phyloP scores from a whole-genome alignment of 2,113 vertebrate species.

The Podarcis muralis region DNA sequence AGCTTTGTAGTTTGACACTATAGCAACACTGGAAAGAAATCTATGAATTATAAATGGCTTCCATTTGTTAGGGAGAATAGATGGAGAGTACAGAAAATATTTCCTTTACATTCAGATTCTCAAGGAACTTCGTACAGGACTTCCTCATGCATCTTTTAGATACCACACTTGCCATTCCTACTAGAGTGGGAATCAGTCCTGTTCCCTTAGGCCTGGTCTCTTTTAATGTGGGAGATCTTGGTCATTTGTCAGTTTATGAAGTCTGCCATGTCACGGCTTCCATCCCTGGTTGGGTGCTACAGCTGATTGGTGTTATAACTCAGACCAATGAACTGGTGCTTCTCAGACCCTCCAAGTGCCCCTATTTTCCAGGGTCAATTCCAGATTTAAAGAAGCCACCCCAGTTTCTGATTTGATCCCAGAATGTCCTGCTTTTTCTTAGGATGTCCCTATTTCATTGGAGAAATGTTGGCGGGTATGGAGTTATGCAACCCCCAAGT shows the following conservation, averaged over 20 bases:
- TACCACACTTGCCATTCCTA: neutral
- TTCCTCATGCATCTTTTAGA: neutral
- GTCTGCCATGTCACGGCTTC: neutral
- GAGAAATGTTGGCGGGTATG: too few relatives aligned
- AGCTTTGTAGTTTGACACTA: constrained; percentile 27
- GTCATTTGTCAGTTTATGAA: neutral
- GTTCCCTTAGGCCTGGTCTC: neutral
- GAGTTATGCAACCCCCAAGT: too few relatives aligned
- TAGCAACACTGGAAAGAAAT: constrained; percentile 11
- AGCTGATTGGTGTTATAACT: neutral
- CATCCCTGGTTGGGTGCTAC: neutral
- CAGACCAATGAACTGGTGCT: neutral
- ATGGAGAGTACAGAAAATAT: neutral
- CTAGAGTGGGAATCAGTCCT: too few relatives aligned
- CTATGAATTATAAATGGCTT: neutral
- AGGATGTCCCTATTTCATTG: too few relatives aligned
- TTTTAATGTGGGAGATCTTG: too few relatives aligned
- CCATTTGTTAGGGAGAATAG: neutral
- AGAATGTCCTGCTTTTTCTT: too few relatives aligned
- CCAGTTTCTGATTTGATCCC: too few relatives aligned
- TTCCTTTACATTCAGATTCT: neutral
- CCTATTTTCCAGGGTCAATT: too few relatives aligned
- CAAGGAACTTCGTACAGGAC: neutral
- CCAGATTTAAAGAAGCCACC: too few relatives aligned
- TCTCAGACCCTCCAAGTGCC: neutral